Evolutionary conservation across 2,797 vertebrate species (phyloP).

Genomic region (Fundulus diaphanus): DNA sequence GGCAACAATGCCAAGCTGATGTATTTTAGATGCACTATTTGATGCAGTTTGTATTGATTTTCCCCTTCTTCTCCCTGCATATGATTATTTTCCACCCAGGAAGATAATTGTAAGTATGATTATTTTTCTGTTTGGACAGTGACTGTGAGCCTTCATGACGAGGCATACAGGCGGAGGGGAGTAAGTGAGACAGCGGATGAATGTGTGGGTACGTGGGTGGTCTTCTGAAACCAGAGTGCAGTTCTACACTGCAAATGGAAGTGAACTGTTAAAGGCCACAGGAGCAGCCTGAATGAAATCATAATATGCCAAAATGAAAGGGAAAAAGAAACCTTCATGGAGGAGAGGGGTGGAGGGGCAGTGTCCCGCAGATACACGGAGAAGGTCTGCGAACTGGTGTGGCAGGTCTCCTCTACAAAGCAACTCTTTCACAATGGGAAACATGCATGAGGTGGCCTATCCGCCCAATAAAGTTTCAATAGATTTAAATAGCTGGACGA

Average conservation of each 20-base stretch:
- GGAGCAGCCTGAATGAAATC: conserved; percentile 94
- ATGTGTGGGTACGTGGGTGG: conserved; percentile 90
- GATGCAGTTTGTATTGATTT: conserved; percentile 38
- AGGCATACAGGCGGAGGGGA: conserved; percentile 51
- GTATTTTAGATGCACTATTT: conserved; percentile 29
- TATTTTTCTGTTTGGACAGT: conserved; percentile 89
- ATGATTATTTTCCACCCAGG: conserved; percentile 55
- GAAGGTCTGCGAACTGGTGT: conserved; percentile 61
- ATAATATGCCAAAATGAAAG: conserved; percentile 83
- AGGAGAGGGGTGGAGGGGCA: conserved; percentile 34
- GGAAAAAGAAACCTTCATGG: conserved; percentile 30
- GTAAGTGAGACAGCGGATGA: conserved; percentile 66
- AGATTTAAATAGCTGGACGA: conserved; percentile 79
- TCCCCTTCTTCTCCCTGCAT: conserved; percentile 27
- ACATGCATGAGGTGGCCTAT: conserved; percentile 62
- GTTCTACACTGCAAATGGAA: conserved; percentile 89
- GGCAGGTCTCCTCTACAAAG: conserved; percentile 73
- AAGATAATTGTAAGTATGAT: conserved; percentile 69
- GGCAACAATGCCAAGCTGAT: conserved; percentile 45
- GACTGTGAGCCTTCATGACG: conserved; percentile 55
- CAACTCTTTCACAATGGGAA: conserved; percentile 77
- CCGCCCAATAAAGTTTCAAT: conserved; percentile 82
- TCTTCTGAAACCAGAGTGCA: conserved; percentile 79
- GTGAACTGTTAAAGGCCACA: conserved; percentile 94
- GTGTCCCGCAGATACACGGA: conserved; percentile 57